Percentiles rank a stretch among this genome's conserved stretches.
These are phyloP conservation scores for Xylocopa sonorina DNA, from an alignment of 1,140 invertebrate genomes.

Conservation along the genomic window DNA sequence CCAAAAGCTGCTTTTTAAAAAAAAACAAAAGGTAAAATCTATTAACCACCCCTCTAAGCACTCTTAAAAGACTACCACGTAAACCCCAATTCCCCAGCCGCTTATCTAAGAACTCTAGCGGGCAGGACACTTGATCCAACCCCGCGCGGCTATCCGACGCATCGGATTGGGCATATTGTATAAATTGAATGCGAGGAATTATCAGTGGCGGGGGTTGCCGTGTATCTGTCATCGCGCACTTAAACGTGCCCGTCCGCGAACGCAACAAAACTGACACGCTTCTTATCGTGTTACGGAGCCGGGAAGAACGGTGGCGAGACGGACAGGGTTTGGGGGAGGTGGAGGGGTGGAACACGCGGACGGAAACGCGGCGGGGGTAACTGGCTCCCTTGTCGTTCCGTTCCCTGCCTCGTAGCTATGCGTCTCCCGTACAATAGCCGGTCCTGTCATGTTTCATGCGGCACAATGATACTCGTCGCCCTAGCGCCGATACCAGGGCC, in stretches of 20 bases:
- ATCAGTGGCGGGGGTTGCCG: slow-evolving; percentile 66
- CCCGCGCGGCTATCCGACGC: slow-evolving; percentile 35
- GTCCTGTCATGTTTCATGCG: slow-evolving; percentile 78
- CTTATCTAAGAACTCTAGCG: neutral
- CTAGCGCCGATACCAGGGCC: slow-evolving; percentile 62
- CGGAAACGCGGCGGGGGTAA: slow-evolving; percentile 34
- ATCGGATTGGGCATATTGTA: slow-evolving; percentile 78
- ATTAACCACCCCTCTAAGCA: rapidly evolving
- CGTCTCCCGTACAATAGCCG: slow-evolving; percentile 77
- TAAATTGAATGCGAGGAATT: slow-evolving; percentile 80
- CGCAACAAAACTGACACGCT: slow-evolving; percentile 80
- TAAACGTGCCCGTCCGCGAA: slow-evolving; percentile 71
- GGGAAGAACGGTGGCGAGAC: slow-evolving; percentile 29
- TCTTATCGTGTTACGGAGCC: slow-evolving; percentile 80
- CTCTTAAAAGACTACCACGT: neutral
- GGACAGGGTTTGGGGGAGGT: neutral
- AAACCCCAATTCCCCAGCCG: neutral
- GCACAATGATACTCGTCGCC: slow-evolving; percentile 78
- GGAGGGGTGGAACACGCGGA: neutral
- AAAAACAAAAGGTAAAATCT: neutral
- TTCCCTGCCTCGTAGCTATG: slow-evolving; percentile 68
- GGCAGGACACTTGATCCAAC: no score
- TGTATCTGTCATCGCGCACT: slow-evolving; percentile 79
- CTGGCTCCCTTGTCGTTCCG: slow-evolving; percentile 57
- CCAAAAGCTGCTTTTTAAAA: no score